Evolutionary conservation across 2,113 vertebrate genomes (phyloP).

Genomic region (Eleginops maclovinus): DNA sequence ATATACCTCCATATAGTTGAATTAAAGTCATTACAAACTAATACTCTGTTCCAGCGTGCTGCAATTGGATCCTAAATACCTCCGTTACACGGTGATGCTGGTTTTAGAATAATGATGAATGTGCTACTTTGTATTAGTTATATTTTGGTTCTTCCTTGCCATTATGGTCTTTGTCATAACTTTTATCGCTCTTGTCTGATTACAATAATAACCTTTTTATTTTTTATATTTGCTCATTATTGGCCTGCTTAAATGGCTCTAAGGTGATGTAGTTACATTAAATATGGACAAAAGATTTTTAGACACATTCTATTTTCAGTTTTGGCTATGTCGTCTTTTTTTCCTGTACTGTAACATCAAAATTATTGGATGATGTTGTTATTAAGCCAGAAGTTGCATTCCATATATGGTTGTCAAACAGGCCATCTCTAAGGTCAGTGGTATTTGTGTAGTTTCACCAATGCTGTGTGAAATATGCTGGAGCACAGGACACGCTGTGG

Average conservation of each 20-base stretch:
- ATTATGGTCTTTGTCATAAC: not conserved
- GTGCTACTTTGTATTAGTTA: not conserved
- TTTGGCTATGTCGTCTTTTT: conserved; percentile 23
- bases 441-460: conserved; percentile 53
- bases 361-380: conserved; percentile 39
- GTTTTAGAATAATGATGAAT: conserved; percentile 15
- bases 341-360: conserved; percentile 16
- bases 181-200: not conserved
- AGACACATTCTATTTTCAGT: conserved; percentile 57
- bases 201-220: conserved; percentile 2
- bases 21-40: too few species aligned
- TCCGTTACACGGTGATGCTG: not conserved
- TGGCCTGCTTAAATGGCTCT: conserved; percentile 23
- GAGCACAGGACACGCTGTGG: conserved; percentile 18
- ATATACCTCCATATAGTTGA: too few species aligned
- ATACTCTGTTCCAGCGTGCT: too few species aligned
- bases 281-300: not conserved
- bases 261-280: conserved; percentile 44
- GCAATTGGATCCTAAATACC: too few species aligned
- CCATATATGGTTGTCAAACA: conserved; percentile 59
- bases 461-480: conserved; percentile 67
- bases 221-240: not conserved
- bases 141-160: not conserved
- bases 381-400: conserved; percentile 49
- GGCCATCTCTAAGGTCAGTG: conserved; percentile 34